These are phyloP conservation scores for Myiotriccus ornatus DNA, from an alignment of 2,797 vertebrate genomes.

Conservation along the genomic window DNA sequence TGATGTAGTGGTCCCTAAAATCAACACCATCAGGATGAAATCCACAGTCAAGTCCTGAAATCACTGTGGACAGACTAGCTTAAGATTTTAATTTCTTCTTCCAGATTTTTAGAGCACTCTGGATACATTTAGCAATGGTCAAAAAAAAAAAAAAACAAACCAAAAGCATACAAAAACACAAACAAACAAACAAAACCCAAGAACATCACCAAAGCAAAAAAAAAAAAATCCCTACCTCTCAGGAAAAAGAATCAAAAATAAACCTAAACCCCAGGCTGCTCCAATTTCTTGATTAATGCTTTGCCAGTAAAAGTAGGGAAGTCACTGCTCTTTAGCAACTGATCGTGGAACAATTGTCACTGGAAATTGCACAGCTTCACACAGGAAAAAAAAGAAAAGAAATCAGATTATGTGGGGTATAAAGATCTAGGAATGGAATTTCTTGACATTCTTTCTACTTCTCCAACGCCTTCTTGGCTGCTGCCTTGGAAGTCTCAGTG, in stretches of 20 bases:
- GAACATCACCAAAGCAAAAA: not conserved
- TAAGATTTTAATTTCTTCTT: not conserved
- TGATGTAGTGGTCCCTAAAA: constrained; percentile 49
- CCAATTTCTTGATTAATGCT: not conserved
- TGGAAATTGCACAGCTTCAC: not conserved
- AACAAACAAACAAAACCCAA: not conserved
- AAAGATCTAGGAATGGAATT: not conserved
- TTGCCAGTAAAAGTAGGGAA: not conserved
- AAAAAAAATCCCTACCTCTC: not conserved
- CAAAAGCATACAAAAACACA: not conserved
- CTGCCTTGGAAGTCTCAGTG: not conserved
- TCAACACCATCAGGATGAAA: constrained; percentile 38
- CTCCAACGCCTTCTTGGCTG: not conserved
- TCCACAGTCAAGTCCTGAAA: constrained; percentile 14
- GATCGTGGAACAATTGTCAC: not conserved
- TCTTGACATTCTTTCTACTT: not conserved
- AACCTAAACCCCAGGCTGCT: not conserved
- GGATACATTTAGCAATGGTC: not conserved
- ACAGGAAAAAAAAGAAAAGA: not conserved
- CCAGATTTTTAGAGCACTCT: not conserved
- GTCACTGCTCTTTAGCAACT: not conserved
- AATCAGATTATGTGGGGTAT: not conserved
- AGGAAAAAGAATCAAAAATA: not conserved
- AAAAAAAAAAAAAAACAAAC: not conserved
- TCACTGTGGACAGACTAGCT: not conserved